Conservation (phyloP, 2,113 vertebrate species). For the Poecile atricapillus region DNA sequence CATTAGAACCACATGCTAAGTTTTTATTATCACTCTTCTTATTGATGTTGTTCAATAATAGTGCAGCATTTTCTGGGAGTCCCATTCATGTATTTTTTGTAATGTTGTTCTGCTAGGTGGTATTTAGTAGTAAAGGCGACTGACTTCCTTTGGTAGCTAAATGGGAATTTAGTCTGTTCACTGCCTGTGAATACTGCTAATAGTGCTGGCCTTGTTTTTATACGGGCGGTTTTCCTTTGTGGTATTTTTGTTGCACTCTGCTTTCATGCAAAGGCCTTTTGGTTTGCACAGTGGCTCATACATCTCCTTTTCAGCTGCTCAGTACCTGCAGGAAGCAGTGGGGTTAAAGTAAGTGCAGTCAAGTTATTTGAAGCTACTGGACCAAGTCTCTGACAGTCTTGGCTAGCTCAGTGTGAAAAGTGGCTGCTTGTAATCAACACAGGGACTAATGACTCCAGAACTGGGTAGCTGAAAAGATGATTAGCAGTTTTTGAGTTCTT, state of each 20-base stretch:
- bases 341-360: neutral
- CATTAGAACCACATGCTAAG: neutral
- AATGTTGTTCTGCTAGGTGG: neutral
- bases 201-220: neutral
- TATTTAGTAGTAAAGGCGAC: neutral
- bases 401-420: neutral
- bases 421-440: neutral
- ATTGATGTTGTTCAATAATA: constrained; percentile 5
- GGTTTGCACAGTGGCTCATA: neutral
- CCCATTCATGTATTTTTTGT: neutral
- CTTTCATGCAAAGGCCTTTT: neutral
- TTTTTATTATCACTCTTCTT: neutral
- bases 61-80: neutral
- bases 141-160: neutral
- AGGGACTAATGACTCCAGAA: neutral
- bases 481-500: neutral
- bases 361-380: neutral
- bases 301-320: neutral
- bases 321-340: neutral
- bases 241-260: neutral
- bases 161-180: neutral
- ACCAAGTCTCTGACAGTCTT: neutral
- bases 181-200: neutral
- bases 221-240: neutral
- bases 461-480: neutral